Conservation (phyloP, 2,888 invertebrate species). For the Hirtodrosophila alboralis region DNA sequence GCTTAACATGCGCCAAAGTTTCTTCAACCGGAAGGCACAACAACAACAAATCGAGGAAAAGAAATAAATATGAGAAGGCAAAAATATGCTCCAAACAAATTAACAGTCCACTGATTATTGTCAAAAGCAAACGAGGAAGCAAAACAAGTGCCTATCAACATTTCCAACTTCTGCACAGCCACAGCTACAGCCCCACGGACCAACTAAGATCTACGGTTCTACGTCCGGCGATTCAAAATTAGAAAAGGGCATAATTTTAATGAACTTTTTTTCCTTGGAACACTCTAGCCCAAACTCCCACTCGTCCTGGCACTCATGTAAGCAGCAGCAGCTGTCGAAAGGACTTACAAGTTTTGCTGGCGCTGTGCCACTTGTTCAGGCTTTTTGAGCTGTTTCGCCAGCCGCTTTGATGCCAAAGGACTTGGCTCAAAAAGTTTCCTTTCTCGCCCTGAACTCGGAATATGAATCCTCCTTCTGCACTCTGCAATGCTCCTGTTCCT, state of each 20-base stretch:
- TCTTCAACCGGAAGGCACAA: constrained; percentile 75
- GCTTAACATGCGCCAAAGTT: constrained; percentile 73
- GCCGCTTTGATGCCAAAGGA: constrained; percentile 49
- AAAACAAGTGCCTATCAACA: constrained; percentile 70
- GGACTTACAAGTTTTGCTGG: constrained; percentile 71
- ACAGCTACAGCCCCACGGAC: constrained; percentile 3
- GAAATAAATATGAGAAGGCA: constrained; percentile 43
- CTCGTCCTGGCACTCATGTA: constrained; percentile 48
- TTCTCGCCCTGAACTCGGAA: constrained; percentile 6
- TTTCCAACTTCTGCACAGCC: constrained; percentile 19
- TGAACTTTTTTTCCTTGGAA: constrained; percentile 76
- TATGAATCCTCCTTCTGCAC: background rate
- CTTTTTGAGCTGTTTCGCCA: constrained; percentile 55
- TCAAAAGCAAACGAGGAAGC: constrained; percentile 72
- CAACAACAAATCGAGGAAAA: constrained; percentile 37
- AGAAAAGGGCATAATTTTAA: constrained; percentile 80
- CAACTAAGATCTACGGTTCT: too few relatives aligned
- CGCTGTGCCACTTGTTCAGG: constrained; percentile 61
- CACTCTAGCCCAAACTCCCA: constrained; percentile 10
- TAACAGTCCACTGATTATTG: constrained; percentile 82
- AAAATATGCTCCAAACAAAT: constrained; percentile 68
- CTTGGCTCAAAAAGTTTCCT: constrained; percentile 39
- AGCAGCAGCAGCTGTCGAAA: constrained; percentile 74
- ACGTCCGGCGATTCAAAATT: constrained; percentile 64
- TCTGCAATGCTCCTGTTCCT: constrained; percentile 10